These are phyloP conservation scores for Ophion slaviceki DNA, from an alignment of 2,888 invertebrate species.

Conservation along the genomic window DNA sequence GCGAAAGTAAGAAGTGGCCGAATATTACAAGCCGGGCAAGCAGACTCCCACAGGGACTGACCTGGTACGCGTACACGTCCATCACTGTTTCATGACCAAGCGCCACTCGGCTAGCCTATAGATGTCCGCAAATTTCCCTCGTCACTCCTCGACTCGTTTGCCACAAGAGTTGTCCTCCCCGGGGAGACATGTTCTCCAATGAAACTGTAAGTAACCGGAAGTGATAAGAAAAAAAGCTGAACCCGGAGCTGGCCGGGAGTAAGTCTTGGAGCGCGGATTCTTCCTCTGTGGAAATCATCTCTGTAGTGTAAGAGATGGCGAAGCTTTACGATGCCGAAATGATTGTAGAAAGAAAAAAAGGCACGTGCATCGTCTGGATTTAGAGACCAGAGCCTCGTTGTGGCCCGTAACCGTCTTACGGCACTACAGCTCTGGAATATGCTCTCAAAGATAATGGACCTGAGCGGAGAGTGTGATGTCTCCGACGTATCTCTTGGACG, in stretches of 20 bases:
- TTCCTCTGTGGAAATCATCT: background rate
- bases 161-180: background rate
- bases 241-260: background rate
- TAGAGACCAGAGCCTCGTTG: conserved; percentile 25
- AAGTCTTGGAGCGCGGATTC: background rate
- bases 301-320: background rate
- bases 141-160: background rate
- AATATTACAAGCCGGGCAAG: no score
- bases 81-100: background rate
- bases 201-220: background rate
- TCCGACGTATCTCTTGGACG: conserved; percentile 60
- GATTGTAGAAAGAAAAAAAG: conserved; percentile 44
- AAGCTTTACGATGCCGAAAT: conserved; percentile 61
- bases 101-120: background rate
- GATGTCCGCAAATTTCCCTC: background rate
- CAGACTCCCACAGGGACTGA: no score
- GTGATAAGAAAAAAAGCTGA: background rate
- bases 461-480: conserved; percentile 11
- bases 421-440: conserved; percentile 73
- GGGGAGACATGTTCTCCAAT: background rate
- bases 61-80: no score
- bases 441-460: conserved; percentile 76
- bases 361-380: conserved; percentile 31
- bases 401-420: conserved; percentile 58
- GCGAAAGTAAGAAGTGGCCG: no score